Evolutionary conservation across 2,888 invertebrate species (phyloP).

Genomic region (Cosmorhoe ocellata): DNA sequence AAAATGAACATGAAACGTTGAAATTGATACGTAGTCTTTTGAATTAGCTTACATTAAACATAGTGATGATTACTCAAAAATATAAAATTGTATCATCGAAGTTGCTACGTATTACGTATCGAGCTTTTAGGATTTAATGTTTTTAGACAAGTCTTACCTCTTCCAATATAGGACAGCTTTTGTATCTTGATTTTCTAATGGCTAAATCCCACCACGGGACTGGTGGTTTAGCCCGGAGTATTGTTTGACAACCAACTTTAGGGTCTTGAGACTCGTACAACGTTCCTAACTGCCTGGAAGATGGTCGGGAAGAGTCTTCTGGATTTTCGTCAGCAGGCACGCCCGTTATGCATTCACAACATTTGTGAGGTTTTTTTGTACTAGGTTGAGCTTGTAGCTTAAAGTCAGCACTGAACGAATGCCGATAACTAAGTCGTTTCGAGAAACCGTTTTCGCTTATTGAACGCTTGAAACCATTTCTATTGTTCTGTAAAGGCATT

Average conservation of each 20-base stretch:
- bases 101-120: too few species aligned
- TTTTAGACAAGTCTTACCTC: slow-evolving; percentile 64
- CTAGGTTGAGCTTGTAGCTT: slow-evolving; percentile 53
- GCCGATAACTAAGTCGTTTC: slow-evolving; percentile 74
- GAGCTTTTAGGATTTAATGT: too few species aligned
- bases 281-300: slow-evolving; percentile 72
- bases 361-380: slow-evolving; percentile 68
- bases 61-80: too few species aligned
- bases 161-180: slow-evolving; percentile 91
- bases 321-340: slow-evolving; percentile 64
- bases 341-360: slow-evolving; percentile 78
- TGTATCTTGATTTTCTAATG: slow-evolving; percentile 89
- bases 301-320: slow-evolving; percentile 55
- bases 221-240: slow-evolving; percentile 85
- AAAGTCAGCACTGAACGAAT: slow-evolving; percentile 75
- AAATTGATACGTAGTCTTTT: not conserved
- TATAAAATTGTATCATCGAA: too few species aligned
- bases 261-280: slow-evolving; percentile 83
- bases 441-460: slow-evolving; percentile 76
- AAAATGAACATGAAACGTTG: slow-evolving; percentile 32
- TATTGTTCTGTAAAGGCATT: slow-evolving; percentile 72
- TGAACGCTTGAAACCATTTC: slow-evolving; percentile 74
- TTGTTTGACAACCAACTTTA: slow-evolving; percentile 86
- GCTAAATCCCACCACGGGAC: slow-evolving; percentile 96
- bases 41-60: too few species aligned